These are phyloP conservation scores for Oedothorax gibbosus DNA, from an alignment of 1,140 invertebrate genomes.

Conservation along the genomic window DNA sequence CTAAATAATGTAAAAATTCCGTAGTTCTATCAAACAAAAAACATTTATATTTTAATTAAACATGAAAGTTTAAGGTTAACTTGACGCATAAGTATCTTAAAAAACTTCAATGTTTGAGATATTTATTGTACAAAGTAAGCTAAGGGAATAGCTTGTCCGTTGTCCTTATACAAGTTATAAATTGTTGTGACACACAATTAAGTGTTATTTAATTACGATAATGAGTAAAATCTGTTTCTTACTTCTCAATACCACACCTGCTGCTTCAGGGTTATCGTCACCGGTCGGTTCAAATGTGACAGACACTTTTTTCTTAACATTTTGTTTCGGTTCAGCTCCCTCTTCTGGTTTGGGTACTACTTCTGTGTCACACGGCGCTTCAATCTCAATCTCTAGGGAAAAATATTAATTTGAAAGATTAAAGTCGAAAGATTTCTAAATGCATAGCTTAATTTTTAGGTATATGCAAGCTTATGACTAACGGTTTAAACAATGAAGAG, in stretches of 20 bases:
- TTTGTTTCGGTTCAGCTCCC: neutral
- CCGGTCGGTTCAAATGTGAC: constrained; percentile 40
- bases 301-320: neutral
- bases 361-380: constrained; percentile 10
- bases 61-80: neutral
- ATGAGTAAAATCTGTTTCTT: neutral
- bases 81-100: neutral
- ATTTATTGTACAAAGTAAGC: neutral
- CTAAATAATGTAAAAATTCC: too few relatives aligned
- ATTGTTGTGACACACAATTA: too few relatives aligned
- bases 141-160: too few relatives aligned
- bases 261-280: constrained; percentile 56
- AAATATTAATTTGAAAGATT: neutral
- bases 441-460: too few relatives aligned
- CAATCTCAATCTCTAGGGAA: constrained; percentile 36
- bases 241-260: constrained; percentile 60
- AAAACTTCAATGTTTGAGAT: neutral
- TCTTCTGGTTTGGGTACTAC: neutral
- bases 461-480: too few relatives aligned
- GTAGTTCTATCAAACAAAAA: too few relatives aligned
- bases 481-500: too few relatives aligned
- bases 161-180: too few relatives aligned
- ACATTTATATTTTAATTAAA: too few relatives aligned
- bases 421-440: too few relatives aligned
- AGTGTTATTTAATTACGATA: neutral